Evolutionary conservation across 2,888 invertebrate species (phyloP).

Genomic region (Ophonus ardosiacus): DNA sequence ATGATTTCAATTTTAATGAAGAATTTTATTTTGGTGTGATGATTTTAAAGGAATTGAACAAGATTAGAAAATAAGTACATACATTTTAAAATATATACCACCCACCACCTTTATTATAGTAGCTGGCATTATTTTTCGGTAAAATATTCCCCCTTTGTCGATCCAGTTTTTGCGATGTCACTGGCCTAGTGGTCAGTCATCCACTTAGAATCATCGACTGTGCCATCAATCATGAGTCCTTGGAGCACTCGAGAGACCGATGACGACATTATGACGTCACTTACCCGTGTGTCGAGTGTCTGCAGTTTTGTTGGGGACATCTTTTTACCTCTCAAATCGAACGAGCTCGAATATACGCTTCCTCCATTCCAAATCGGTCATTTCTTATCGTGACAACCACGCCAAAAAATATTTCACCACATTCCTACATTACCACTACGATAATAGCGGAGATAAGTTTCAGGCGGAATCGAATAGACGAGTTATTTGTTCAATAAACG

Average conservation of each 20-base stretch:
- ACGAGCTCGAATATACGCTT: not conserved
- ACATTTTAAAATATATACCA: too few relatives aligned
- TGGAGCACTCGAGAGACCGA: conserved; percentile 45
- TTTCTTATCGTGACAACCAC: conserved; percentile 8
- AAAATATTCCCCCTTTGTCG: not conserved
- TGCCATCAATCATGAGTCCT: conserved; percentile 25
- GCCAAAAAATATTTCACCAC: not conserved
- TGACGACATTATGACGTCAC: conserved; percentile 52
- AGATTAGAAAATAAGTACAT: too few relatives aligned
- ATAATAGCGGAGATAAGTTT: not conserved
- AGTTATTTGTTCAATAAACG: not conserved
- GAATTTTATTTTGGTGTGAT: too few relatives aligned
- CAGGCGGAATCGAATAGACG: not conserved
- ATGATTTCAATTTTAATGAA: too few relatives aligned
- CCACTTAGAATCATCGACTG: conserved; percentile 41
- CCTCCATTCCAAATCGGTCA: conserved; percentile 19
- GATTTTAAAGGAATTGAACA: too few relatives aligned
- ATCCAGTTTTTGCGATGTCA: conserved; percentile 2
- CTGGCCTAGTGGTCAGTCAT: conserved; percentile 35
- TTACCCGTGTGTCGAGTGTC: conserved; percentile 48
- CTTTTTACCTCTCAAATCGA: conserved; percentile 34
- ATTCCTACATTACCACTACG: not conserved
- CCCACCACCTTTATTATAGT: too few relatives aligned
- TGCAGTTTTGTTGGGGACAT: conserved; percentile 47
- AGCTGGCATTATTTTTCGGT: too few relatives aligned